phyloP scores from a whole-genome alignment of 2,888 invertebrate genomes.

The Zaprionus lineosus region DNA sequence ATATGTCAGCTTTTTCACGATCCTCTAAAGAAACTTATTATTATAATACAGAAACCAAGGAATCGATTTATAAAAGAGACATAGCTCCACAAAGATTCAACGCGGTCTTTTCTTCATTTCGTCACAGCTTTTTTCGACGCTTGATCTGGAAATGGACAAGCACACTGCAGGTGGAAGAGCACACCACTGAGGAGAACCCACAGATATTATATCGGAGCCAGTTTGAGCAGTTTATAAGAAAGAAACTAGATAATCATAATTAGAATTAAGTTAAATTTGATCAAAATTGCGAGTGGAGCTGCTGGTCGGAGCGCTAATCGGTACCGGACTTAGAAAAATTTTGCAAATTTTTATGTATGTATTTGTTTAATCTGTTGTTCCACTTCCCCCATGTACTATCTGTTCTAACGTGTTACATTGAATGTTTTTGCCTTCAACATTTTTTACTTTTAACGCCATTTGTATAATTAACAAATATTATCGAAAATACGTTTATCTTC shows the following conservation, averaged over 20 bases:
- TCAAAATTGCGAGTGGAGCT: background rate
- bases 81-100: slow-evolving; percentile 43
- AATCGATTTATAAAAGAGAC: slow-evolving; percentile 61
- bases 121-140: slow-evolving; percentile 74
- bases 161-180: slow-evolving; percentile 79
- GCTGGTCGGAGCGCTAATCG: background rate
- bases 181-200: slow-evolving; percentile 55
- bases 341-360: no score
- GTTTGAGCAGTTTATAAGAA: slow-evolving; percentile 62
- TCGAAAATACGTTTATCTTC: no score
- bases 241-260: slow-evolving; percentile 42
- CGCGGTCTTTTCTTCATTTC: slow-evolving; percentile 80
- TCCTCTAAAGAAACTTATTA: slow-evolving; percentile 76
- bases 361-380: no score
- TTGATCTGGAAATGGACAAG: slow-evolving; percentile 82
- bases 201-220: slow-evolving; percentile 74
- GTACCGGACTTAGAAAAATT: background rate
- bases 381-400: no score
- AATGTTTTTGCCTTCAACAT: no score
- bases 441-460: no score
- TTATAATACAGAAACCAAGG: slow-evolving; percentile 55
- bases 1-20: slow-evolving; percentile 71
- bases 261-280: slow-evolving; percentile 21
- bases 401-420: no score
- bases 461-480: no score